Evolutionary conservation across 37 sponge, comb jelly and placozoan species (phyloP).

Genomic region (Lycopodina hypogea): DNA sequence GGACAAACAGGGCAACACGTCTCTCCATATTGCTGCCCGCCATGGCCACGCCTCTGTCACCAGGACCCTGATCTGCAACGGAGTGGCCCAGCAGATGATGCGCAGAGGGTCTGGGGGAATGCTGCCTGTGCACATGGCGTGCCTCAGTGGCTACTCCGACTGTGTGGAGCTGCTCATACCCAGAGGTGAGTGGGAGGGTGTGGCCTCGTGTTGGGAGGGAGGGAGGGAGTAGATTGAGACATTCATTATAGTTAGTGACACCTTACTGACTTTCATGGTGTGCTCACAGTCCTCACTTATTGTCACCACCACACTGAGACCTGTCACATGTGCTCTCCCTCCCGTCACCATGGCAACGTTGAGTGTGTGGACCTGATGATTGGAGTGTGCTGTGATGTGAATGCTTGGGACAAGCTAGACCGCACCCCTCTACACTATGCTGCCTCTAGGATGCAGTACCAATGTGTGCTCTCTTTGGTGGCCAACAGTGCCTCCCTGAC

Average conservation of each 20-base stretch:
- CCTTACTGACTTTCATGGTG: too few relatives aligned
- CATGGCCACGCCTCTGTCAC: slow-evolving; percentile 82
- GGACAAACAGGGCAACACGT: slow-evolving; percentile 77
- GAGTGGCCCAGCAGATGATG: slow-evolving; percentile 31
- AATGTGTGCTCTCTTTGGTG: slow-evolving; percentile 72
- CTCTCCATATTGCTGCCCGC: slow-evolving; percentile 82
- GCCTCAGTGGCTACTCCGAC: slow-evolving; percentile 84
- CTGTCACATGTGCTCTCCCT: background rate
- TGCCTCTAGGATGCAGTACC: slow-evolving; percentile 69
- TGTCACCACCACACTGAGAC: background rate
- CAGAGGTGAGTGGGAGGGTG: slow-evolving; percentile 37
- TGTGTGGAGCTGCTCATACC: slow-evolving; percentile 73
- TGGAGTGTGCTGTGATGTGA: slow-evolving; percentile 53
- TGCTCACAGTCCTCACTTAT: slow-evolving; percentile 1
- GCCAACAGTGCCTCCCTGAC: slow-evolving; percentile 67
- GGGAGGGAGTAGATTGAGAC: too few relatives aligned
- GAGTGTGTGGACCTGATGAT: slow-evolving; percentile 85
- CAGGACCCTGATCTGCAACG: slow-evolving; percentile 60
- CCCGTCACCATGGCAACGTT: slow-evolving; percentile 46
- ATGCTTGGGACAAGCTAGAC: slow-evolving; percentile 64
- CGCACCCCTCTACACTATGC: slow-evolving; percentile 89
- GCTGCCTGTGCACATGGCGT: slow-evolving; percentile 87
- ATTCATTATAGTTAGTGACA: too few relatives aligned
- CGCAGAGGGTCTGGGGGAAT: slow-evolving; percentile 78
- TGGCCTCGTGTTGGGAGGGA: too few relatives aligned